These are phyloP conservation scores for Euplagia quadripunctaria DNA, from an alignment of 2,888 invertebrate species.

Conservation along the genomic window DNA sequence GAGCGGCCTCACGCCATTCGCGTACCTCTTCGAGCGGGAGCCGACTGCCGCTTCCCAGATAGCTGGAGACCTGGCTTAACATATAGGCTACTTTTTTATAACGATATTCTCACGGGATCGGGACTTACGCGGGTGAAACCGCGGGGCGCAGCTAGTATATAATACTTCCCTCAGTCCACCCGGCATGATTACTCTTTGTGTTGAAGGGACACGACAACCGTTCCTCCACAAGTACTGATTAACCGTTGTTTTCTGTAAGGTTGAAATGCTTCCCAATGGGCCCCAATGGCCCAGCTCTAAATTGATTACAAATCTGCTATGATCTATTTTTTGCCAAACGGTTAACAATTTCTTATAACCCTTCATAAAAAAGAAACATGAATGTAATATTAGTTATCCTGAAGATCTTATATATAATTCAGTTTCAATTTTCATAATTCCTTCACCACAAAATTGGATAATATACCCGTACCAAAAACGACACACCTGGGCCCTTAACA, in stretches of 20 bases:
- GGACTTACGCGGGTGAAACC: too few relatives aligned
- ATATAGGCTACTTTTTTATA: too few relatives aligned
- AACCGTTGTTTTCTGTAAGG: background rate
- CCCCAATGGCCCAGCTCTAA: background rate
- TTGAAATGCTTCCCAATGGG: background rate
- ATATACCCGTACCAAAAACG: conserved; percentile 27
- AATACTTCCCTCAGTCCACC: too few relatives aligned
- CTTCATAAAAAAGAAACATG: background rate
- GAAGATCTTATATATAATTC: conserved; percentile 22
- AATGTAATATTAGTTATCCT: conserved; percentile 1
- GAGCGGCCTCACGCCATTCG: too few relatives aligned
- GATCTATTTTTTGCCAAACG: background rate
- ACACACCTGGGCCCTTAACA: conserved; percentile 38
- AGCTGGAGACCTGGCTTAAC: too few relatives aligned
- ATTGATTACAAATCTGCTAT: background rate
- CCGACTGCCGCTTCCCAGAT: too few relatives aligned
- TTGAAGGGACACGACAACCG: too few relatives aligned
- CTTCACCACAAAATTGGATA: conserved; percentile 34
- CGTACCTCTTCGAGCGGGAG: too few relatives aligned
- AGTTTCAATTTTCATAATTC: conserved; percentile 40
- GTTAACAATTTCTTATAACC: background rate
- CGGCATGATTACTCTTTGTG: too few relatives aligned
- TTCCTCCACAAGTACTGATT: background rate
- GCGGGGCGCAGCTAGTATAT: too few relatives aligned
- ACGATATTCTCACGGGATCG: too few relatives aligned